A percentile compares a stretch with the other conserved stretches of the same genome.
Conservation (phyloP, 1,140 invertebrate genomes). For the Parasteatoda tepidariorum region DNA sequence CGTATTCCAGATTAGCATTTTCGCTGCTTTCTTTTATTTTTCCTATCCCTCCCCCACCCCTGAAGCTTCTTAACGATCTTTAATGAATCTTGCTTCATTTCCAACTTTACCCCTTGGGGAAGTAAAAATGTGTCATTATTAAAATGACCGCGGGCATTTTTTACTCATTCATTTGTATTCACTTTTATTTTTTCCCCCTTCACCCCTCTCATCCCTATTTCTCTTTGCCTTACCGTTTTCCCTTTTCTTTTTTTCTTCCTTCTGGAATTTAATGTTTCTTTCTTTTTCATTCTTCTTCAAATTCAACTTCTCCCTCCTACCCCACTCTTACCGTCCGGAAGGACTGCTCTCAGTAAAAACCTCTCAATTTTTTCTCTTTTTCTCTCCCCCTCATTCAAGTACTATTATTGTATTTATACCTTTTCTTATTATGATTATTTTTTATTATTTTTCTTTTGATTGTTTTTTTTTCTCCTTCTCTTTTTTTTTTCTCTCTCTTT, state of each 20-base stretch:
- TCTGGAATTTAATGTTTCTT: too few relatives aligned
- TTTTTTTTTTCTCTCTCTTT: neutral
- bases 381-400: neutral
- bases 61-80: conserved; percentile 52
- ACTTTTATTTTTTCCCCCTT: conserved; percentile 41
- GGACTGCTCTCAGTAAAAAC: neutral
- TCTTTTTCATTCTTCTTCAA: neutral
- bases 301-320: neutral
- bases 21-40: conserved; percentile 14
- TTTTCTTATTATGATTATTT: neutral
- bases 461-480: neutral
- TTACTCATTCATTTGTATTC: conserved; percentile 59
- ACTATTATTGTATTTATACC: neutral
- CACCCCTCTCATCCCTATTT: neutral
- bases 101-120: conserved; percentile 55
- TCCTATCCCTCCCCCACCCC: neutral
- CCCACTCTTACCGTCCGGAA: neutral
- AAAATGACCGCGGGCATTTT: conserved; percentile 58
- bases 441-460: neutral
- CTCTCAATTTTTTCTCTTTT: neutral
- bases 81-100: conserved; percentile 59
- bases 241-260: conserved; percentile 8
- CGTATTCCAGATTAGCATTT: conserved; percentile 57
- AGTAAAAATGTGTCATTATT: conserved; percentile 59
- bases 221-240: conserved; percentile 10